Evolutionary conservation across 2,113 vertebrate genomes (phyloP).

Genomic region (Cephalophus harveyi): DNA sequence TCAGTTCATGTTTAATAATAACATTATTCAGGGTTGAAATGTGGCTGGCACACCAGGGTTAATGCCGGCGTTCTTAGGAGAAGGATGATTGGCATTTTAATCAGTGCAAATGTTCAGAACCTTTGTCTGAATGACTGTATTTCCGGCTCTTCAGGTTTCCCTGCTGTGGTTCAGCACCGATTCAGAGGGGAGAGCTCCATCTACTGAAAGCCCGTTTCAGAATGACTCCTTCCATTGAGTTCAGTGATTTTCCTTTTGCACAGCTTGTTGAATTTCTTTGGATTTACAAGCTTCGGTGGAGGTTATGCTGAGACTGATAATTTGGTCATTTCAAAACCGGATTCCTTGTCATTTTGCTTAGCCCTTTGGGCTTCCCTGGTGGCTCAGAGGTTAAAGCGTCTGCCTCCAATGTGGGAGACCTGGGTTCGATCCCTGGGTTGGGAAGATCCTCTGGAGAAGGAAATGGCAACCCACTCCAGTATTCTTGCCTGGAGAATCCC

Average conservation of each 20-base stretch:
- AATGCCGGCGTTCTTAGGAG: constrained; percentile 31
- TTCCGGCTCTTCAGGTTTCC: constrained; percentile 20
- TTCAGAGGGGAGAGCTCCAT: constrained; percentile 25
- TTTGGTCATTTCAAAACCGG: constrained; percentile 50
- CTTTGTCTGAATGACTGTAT: constrained; percentile 20
- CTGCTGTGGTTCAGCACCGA: not conserved
- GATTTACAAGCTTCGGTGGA: constrained; percentile 37
- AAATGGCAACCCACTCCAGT: too few species aligned
- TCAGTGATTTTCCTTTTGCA: constrained; percentile 34
- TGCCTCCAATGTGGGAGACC: too few species aligned
- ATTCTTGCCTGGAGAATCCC: too few species aligned
- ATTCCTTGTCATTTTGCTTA: constrained; percentile 48
- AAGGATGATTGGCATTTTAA: constrained; percentile 64
- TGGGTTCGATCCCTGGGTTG: too few species aligned
- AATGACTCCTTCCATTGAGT: not conserved
- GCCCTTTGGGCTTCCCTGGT: too few species aligned
- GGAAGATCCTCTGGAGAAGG: too few species aligned
- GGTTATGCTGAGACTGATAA: constrained; percentile 36
- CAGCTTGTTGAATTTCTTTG: constrained; percentile 48
- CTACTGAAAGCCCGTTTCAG: not conserved
- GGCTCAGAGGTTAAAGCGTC: too few species aligned
- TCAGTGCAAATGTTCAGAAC: constrained; percentile 4
- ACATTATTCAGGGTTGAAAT: constrained; percentile 40
- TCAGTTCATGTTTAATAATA: constrained; percentile 50
- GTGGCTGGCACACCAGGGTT: not conserved